phyloP scores from a whole-genome alignment of 2,888 invertebrate species.

The Metellina segmentata region DNA sequence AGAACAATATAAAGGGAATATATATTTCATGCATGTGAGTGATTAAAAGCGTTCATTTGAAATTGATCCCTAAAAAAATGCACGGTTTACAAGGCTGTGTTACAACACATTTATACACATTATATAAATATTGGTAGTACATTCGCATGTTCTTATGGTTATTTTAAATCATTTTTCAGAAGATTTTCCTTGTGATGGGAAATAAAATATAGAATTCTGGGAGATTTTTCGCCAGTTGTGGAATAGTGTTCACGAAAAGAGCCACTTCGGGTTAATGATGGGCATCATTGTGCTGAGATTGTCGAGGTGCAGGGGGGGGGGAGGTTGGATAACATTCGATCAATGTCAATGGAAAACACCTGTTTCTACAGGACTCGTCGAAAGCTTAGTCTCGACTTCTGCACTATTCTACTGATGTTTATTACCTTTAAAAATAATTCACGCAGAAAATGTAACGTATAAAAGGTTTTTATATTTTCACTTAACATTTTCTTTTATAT shows the following conservation, averaged over 20 bases:
- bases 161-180: neutral
- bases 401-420: neutral
- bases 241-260: neutral
- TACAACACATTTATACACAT: too few species aligned
- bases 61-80: too few species aligned
- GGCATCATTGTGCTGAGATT: constrained; percentile 17
- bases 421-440: neutral
- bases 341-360: constrained; percentile 43
- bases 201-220: neutral
- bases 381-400: too few species aligned
- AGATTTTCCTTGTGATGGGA: neutral
- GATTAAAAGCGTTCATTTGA: too few species aligned
- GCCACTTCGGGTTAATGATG: constrained; percentile 47
- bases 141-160: neutral
- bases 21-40: too few species aligned
- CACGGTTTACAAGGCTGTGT: too few species aligned
- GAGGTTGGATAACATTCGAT: constrained; percentile 49
- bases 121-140: neutral
- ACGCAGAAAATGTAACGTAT: too few species aligned
- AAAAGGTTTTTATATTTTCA: too few species aligned
- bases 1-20: too few species aligned
- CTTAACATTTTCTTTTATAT: too few species aligned
- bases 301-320: constrained; percentile 38
- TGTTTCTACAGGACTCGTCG: neutral
- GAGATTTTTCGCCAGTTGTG: constrained; percentile 3